Conservation (phyloP, 2,888 invertebrate species). For the Cepaea hortensis region DNA sequence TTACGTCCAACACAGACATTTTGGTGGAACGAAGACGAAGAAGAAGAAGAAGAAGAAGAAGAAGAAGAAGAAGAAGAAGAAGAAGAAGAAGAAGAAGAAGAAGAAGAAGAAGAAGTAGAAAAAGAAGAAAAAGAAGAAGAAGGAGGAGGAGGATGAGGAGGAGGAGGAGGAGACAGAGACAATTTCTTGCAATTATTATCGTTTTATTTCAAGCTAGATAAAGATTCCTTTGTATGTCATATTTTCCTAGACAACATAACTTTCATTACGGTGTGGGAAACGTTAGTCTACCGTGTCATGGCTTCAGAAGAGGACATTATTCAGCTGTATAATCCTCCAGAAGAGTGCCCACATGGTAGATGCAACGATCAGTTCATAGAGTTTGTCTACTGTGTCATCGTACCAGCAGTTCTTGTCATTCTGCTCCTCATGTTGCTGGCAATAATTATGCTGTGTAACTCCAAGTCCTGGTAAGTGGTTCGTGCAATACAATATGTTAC, state of each 20-base stretch:
- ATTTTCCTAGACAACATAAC: too few species aligned
- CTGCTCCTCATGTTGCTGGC: constrained; percentile 56
- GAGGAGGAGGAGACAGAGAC: too few species aligned
- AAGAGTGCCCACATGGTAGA: constrained; percentile 57
- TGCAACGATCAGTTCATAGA: constrained; percentile 64
- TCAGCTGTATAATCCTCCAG: constrained; percentile 52
- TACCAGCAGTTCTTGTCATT: constrained; percentile 59
- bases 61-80: too few species aligned
- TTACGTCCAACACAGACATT: too few species aligned
- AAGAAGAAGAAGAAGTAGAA: too few species aligned
- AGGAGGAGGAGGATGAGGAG: too few species aligned
- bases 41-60: too few species aligned
- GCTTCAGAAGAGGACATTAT: constrained; percentile 18
- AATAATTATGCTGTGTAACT: constrained; percentile 50
- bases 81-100: too few species aligned
- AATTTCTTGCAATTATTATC: too few species aligned
- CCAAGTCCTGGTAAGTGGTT: constrained; percentile 3
- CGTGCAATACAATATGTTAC: not conserved
- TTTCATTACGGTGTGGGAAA: not conserved
- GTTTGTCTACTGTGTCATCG: constrained; percentile 62
- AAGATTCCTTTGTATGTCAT: too few species aligned
- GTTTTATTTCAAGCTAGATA: not conserved
- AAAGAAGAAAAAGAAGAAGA: too few species aligned
- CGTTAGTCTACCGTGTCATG: not conserved
- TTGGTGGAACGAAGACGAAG: too few species aligned